Conservation (phyloP, 2,113 vertebrate species). For the Leptobrachium leishanense region DNA sequence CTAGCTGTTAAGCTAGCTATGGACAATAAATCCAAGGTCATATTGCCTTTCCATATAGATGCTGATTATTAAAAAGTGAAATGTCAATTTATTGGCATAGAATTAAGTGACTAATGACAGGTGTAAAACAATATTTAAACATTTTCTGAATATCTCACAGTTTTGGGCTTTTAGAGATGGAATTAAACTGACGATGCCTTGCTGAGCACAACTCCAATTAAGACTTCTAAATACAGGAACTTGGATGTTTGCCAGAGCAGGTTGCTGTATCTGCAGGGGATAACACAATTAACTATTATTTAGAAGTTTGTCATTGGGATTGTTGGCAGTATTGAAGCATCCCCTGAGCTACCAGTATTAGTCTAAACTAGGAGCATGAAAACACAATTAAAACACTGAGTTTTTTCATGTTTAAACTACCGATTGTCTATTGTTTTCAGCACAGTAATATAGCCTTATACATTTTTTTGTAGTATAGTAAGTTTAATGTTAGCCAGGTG, state of each 20-base stretch:
- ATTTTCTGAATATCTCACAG: conserved; percentile 7
- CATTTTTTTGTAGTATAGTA: too few species aligned
- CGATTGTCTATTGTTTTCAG: too few species aligned
- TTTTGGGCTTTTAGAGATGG: conserved; percentile 28
- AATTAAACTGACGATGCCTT: conserved; percentile 24
- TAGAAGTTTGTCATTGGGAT: conserved; percentile 24
- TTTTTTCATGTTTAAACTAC: too few species aligned
- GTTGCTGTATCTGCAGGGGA: conserved; percentile 34
- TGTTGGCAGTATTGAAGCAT: background rate
- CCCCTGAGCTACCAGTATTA: conserved; percentile 8
- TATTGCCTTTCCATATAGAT: background rate
- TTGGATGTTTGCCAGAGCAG: conserved; percentile 13
- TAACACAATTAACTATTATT: conserved; percentile 38
- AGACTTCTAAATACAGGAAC: background rate
- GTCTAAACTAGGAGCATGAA: background rate
- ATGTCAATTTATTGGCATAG: background rate
- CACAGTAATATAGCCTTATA: too few species aligned
- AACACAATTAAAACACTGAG: background rate
- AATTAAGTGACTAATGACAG: background rate
- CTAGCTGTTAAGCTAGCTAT: too few species aligned
- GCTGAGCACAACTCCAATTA: conserved; percentile 42
- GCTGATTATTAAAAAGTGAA: background rate
- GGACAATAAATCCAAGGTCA: background rate
- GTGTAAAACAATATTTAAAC: background rate
- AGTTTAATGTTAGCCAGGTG: too few species aligned